Conservation (phyloP, 1,140 invertebrate species). For the Drosophila serrata region DNA sequence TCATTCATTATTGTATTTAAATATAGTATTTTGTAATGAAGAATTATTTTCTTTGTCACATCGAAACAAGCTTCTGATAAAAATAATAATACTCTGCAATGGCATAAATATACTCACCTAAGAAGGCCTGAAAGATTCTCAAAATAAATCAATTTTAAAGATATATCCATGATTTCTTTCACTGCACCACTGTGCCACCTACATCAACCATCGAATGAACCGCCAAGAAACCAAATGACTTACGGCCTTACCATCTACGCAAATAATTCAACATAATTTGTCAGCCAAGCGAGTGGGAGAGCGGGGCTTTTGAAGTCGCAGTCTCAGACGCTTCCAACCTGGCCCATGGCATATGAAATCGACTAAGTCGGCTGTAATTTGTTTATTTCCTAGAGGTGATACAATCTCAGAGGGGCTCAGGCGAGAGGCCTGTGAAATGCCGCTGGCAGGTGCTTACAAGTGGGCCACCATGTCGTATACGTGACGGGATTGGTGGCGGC, state of each 20-base stretch:
- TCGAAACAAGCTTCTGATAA: too few relatives aligned
- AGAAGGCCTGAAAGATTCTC: too few relatives aligned
- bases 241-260: constrained; percentile 22
- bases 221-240: constrained; percentile 34
- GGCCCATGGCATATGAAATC: constrained; percentile 9
- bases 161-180: background rate
- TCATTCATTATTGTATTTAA: too few relatives aligned
- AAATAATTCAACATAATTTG: constrained; percentile 55
- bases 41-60: too few relatives aligned
- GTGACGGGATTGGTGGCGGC: constrained; percentile 26
- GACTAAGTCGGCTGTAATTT: constrained; percentile 46
- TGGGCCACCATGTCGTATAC: constrained; percentile 27
- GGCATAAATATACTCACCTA: too few relatives aligned
- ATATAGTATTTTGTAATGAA: too few relatives aligned
- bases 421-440: background rate
- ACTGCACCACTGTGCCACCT: background rate
- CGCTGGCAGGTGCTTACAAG: constrained; percentile 40
- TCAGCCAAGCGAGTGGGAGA: constrained; percentile 26
- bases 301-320: constrained; percentile 40
- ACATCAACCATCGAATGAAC: constrained; percentile 2
- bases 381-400: constrained; percentile 47
- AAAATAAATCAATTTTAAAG: background rate
- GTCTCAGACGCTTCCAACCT: background rate
- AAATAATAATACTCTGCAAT: too few relatives aligned
- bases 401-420: constrained; percentile 17